These are phyloP conservation scores for Tokudaia muenninki DNA, from an alignment of 2,797 vertebrate species.

Conservation along the genomic window DNA sequence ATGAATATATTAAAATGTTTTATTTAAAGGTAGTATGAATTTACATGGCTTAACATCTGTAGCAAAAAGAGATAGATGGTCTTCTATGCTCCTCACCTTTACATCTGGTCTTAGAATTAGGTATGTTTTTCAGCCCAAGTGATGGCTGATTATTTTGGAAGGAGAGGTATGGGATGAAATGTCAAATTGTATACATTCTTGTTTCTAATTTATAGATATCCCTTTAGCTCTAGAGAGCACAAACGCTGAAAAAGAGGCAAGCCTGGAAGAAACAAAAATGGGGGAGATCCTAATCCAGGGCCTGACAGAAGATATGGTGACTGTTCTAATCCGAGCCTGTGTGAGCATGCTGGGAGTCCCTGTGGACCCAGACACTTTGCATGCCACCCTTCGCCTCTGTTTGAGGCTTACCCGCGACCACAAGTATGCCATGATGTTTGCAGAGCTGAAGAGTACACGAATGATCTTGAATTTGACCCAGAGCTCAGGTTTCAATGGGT, in stretches of 20 bases:
- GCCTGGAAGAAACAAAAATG: constrained; percentile 84
- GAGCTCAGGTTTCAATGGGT: constrained; percentile 96
- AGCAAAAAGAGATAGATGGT: neutral
- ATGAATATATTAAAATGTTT: neutral
- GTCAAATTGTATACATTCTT: constrained; percentile 45
- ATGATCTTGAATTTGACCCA: constrained; percentile 97
- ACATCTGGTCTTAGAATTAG: constrained; percentile 33
- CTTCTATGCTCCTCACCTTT: neutral
- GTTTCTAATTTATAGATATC: constrained; percentile 73
- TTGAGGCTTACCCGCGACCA: constrained; percentile 96
- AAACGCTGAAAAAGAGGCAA: constrained; percentile 82
- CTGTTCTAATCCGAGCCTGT: constrained; percentile 95
- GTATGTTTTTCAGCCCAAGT: constrained; percentile 39
- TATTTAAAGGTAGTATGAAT: neutral
- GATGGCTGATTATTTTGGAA: constrained; percentile 10
- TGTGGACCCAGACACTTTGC: constrained; percentile 97
- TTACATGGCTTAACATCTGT: neutral
- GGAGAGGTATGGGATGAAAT: constrained; percentile 11
- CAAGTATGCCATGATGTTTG: constrained; percentile 98
- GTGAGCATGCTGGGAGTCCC: constrained; percentile 98
- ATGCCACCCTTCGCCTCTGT: constrained; percentile 96
- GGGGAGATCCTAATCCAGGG: constrained; percentile 94
- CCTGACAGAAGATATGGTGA: constrained; percentile 95
- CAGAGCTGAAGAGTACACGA: constrained; percentile 96
- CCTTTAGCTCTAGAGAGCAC: constrained; percentile 77